Evolutionary conservation across 2,113 vertebrate species (phyloP).

Genomic region (Sinocyclocheilus anshuiensis): DNA sequence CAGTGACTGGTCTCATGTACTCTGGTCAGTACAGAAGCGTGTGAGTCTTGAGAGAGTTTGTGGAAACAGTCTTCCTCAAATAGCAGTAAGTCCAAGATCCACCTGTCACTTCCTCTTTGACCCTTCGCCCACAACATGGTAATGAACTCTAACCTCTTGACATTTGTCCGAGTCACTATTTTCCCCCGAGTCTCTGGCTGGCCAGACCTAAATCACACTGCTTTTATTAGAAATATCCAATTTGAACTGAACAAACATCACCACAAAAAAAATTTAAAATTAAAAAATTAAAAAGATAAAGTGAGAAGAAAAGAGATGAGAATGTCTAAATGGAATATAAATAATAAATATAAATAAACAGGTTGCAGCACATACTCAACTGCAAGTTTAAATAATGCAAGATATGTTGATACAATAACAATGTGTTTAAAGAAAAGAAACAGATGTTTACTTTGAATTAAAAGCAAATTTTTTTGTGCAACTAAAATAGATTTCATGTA

Average conservation of each 20-base stretch:
- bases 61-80: conserved; percentile 2
- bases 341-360: neutral
- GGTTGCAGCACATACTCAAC: too few species aligned
- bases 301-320: neutral
- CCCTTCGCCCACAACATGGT: neutral
- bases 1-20: neutral
- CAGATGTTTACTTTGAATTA: too few species aligned
- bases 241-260: neutral
- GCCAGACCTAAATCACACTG: neutral
- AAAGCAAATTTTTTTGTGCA: too few species aligned
- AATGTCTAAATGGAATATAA: neutral
- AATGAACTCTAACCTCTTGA: neutral
- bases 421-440: too few species aligned
- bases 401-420: too few species aligned
- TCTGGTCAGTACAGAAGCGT: neutral
- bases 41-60: neutral
- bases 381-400: too few species aligned
- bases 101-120: conserved; percentile 32
- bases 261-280: neutral
- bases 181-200: neutral
- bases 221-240: neutral
- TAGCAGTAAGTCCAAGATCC: neutral
- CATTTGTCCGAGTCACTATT: neutral
- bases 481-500: too few species aligned
- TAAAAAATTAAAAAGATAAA: neutral